A percentile compares a stretch with the other conserved stretches of the same genome.
These are phyloP conservation scores for Trigoniulus corallinus DNA, from an alignment of 1,140 invertebrate species.

Conservation along the genomic window DNA sequence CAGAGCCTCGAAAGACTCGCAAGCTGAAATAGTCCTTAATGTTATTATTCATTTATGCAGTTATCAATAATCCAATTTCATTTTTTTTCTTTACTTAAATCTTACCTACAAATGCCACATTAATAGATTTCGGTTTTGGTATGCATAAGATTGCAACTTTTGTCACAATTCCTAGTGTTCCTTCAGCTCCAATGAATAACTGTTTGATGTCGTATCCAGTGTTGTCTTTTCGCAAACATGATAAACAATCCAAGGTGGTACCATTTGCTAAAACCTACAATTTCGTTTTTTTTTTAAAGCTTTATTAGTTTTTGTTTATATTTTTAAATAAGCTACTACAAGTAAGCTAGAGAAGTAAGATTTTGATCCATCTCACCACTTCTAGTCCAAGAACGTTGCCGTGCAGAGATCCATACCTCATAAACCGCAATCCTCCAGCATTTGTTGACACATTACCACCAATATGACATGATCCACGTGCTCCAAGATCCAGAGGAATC, in stretches of 20 bases:
- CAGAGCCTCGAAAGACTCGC: conserved; percentile 55
- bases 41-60: not conserved
- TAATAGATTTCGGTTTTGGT: conserved; percentile 52
- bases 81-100: not conserved
- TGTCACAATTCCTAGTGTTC: conserved; percentile 86
- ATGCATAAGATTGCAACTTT: conserved; percentile 83
- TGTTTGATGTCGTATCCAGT: conserved; percentile 95
- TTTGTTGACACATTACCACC: conserved; percentile 95
- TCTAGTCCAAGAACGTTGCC: conserved; percentile 83
- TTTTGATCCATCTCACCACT: conserved; percentile 43
- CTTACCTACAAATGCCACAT: conserved; percentile 75
- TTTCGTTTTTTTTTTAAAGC: too few species aligned
- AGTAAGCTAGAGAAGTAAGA: conserved; percentile 3
- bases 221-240: conserved; percentile 84
- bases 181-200: conserved; percentile 93
- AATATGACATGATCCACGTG: conserved; percentile 92
- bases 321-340: not conserved
- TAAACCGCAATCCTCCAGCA: conserved; percentile 80
- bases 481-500: conserved; percentile 90
- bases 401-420: conserved; percentile 90
- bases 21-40: conserved; percentile 29
- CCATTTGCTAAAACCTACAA: conserved; percentile 73
- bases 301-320: not conserved
- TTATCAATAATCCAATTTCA: conserved; percentile 8
- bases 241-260: conserved; percentile 66